Evolutionary conservation across 2,888 invertebrate species (phyloP).

Genomic region (Lepidonotus clava): DNA sequence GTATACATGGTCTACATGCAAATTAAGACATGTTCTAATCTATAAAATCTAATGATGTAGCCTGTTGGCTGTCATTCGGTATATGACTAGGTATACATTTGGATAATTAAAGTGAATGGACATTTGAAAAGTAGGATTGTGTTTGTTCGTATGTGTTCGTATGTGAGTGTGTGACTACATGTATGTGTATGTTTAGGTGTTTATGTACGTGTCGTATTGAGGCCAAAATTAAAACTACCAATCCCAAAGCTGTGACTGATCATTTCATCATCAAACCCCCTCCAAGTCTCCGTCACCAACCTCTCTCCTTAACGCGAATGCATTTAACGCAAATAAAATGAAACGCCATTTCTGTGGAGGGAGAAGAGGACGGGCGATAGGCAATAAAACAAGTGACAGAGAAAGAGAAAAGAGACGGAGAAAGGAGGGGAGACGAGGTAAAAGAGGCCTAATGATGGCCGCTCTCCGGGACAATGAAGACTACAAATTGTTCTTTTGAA

Average conservation of each 20-base stretch:
- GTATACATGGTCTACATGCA: too few relatives aligned
- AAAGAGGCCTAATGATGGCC: constrained; percentile 28
- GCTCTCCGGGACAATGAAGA: constrained; percentile 32
- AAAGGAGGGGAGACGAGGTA: background rate
- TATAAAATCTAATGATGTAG: too few relatives aligned
- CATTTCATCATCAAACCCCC: background rate
- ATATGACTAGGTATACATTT: too few relatives aligned
- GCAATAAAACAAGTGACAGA: constrained; percentile 47
- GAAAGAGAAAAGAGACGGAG: background rate
- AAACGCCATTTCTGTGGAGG: background rate
- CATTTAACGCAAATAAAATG: constrained; percentile 5
- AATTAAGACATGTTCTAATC: too few relatives aligned
- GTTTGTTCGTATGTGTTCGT: too few relatives aligned
- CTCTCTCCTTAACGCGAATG: background rate
- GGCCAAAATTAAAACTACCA: too few relatives aligned
- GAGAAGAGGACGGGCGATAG: background rate
- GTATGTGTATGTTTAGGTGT: too few relatives aligned
- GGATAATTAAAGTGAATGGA: too few relatives aligned
- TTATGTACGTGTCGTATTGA: too few relatives aligned
- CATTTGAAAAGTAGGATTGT: too few relatives aligned
- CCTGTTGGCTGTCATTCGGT: too few relatives aligned
- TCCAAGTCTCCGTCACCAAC: background rate
- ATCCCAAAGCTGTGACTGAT: background rate
- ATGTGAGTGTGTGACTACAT: too few relatives aligned
- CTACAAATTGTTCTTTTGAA: constrained; percentile 48